A percentile compares a stretch with the other conserved stretches of the same genome.
These are phyloP conservation scores for Gavia stellata DNA, from an alignment of 2,113 vertebrate genomes.

Conservation along the genomic window DNA sequence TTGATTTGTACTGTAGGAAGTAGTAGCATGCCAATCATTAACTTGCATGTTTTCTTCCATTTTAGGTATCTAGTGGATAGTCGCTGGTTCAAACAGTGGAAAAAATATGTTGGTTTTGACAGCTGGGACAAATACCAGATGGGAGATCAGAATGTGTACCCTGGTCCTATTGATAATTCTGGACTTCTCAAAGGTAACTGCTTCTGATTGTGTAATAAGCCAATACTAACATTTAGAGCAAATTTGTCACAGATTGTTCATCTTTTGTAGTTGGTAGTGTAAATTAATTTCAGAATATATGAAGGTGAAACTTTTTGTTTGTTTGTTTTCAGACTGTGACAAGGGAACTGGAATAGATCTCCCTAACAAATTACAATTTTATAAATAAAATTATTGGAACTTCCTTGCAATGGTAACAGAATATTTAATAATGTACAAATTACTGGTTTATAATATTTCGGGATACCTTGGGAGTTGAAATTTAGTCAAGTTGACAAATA, in stretches of 20 bases:
- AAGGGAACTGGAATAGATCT: background rate
- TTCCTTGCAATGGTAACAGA: background rate
- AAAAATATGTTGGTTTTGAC: conserved; percentile 99
- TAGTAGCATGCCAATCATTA: background rate
- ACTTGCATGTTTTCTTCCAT: background rate
- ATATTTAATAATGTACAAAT: background rate
- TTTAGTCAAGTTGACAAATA: background rate
- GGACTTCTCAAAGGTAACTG: conserved; percentile 94
- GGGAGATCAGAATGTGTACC: conserved; percentile 98
- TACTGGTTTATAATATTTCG: background rate
- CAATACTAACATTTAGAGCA: background rate
- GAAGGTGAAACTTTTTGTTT: background rate
- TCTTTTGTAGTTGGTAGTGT: background rate
- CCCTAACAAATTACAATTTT: background rate
- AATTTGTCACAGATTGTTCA: background rate
- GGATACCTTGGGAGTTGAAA: background rate
- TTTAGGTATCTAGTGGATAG: conserved; percentile 96
- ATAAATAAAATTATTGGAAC: background rate
- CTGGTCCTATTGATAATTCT: conserved; percentile 95
- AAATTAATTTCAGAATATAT: background rate
- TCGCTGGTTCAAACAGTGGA: conserved; percentile 99
- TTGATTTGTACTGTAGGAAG: background rate
- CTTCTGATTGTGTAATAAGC: background rate
- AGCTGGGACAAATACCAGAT: conserved; percentile 99
- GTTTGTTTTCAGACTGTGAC: background rate